phyloP scores from a whole-genome alignment of 37 sponge, comb jelly and placozoan genomes.

The Petrosia ficiformis region DNA sequence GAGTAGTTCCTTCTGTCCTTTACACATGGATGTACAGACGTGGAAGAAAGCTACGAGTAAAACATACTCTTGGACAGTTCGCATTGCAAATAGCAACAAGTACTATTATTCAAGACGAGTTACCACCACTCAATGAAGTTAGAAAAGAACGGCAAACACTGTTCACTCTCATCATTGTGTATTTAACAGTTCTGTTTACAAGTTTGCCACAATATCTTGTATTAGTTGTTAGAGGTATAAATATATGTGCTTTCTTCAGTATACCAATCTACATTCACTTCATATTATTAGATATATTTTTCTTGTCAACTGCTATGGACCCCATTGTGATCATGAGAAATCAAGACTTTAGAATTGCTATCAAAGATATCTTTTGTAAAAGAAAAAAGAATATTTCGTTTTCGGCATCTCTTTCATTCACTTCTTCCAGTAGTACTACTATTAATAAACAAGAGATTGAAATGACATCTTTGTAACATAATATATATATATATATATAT shows the following conservation, averaged over 20 bases:
- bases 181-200: constrained; percentile 13
- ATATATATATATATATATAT: too few species aligned
- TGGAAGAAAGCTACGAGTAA: too few species aligned
- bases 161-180: constrained; percentile 21
- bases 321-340: constrained; percentile 31
- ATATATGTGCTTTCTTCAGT: not conserved
- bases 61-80: too few species aligned
- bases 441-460: too few species aligned
- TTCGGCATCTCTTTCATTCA: too few species aligned
- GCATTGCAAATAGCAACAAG: too few species aligned
- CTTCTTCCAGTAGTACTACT: too few species aligned
- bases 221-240: not conserved
- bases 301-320: constrained; percentile 9
- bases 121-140: not conserved
- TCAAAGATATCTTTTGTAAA: not conserved
- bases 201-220: constrained; percentile 12
- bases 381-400: too few species aligned
- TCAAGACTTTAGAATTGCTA: constrained; percentile 14
- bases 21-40: too few species aligned
- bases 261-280: constrained; percentile 35
- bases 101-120: not conserved
- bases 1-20: too few species aligned
- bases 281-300: not conserved
- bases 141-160: constrained; percentile 2
- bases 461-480: too few species aligned